Conservation (phyloP, 64 coral and sea anemone genomes). For the Actinia tenebrosa region DNA sequence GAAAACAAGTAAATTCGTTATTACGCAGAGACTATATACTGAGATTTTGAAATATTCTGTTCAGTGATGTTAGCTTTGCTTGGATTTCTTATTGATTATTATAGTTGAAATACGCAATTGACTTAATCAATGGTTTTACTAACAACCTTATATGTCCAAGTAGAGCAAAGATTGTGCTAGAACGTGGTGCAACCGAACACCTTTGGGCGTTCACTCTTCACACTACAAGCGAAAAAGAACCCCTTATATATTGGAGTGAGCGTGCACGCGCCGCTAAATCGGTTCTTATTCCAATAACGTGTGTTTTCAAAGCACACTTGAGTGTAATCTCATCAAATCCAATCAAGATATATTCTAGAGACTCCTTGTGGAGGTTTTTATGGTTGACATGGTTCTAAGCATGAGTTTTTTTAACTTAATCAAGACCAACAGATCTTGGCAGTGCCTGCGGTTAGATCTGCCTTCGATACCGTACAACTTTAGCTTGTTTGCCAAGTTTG, state of each 20-base stretch:
- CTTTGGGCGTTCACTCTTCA: background rate
- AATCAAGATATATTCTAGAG: background rate
- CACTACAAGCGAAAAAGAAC: background rate
- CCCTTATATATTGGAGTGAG: too few species aligned
- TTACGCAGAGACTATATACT: background rate
- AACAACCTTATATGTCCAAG: background rate
- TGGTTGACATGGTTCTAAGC: slow-evolving; percentile 7
- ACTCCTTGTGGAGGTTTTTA: background rate
- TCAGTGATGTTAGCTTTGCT: background rate
- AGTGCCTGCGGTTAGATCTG: slow-evolving; percentile 15
- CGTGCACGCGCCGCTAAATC: too few species aligned
- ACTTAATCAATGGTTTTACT: background rate
- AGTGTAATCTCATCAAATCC: background rate
- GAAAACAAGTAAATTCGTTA: background rate
- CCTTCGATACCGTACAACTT: slow-evolving; percentile 26
- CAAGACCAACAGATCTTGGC: background rate
- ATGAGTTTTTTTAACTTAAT: slow-evolving; percentile 26
- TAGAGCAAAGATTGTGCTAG: background rate
- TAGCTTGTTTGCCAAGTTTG: slow-evolving; percentile 31
- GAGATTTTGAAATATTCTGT: too few species aligned
- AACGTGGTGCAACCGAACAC: background rate
- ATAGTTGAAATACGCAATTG: background rate
- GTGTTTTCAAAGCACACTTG: background rate
- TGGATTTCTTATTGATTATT: background rate
- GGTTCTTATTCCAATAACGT: background rate